Evolutionary conservation across 2,888 invertebrate genomes (phyloP).

Genomic region (Pterobdella sp.): DNA sequence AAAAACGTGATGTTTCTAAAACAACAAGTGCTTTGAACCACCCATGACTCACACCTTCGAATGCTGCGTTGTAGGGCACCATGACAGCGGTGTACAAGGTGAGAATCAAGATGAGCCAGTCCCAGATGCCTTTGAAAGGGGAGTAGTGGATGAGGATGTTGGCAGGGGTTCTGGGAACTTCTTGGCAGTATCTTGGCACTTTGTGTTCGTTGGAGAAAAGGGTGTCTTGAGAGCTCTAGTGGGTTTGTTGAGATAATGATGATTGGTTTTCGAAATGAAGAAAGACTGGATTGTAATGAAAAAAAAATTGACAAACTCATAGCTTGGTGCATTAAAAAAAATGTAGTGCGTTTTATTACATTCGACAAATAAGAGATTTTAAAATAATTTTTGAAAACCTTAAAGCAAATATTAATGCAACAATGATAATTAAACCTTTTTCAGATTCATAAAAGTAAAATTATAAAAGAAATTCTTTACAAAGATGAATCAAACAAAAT

Average conservation of each 20-base stretch:
- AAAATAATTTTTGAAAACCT: neutral
- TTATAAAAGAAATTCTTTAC: no score
- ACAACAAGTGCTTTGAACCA: no score
- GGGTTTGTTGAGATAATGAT: no score
- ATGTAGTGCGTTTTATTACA: no score
- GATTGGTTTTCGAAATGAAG: no score
- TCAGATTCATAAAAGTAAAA: neutral
- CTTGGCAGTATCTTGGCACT: conserved; percentile 65
- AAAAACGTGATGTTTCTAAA: no score
- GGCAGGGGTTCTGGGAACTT: conserved; percentile 98
- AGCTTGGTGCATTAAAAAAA: no score
- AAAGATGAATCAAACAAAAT: no score
- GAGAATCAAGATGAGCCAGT: conserved; percentile 98
- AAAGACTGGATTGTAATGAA: no score
- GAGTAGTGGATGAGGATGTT: conserved; percentile 99
- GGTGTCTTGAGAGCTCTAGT: conserved; percentile 11
- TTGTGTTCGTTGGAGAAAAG: conserved; percentile 61
- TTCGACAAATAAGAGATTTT: no score
- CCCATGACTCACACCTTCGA: conserved; percentile 79
- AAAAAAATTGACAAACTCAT: no score
- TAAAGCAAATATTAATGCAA: neutral
- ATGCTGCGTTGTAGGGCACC: conserved; percentile 99
- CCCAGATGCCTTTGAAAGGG: conserved; percentile 95
- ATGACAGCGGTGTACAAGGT: conserved; percentile 98
- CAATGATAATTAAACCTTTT: neutral